Base-by-base conservation (phyloP, 2,888 invertebrate species). In the Adela reaumurella region DNA sequence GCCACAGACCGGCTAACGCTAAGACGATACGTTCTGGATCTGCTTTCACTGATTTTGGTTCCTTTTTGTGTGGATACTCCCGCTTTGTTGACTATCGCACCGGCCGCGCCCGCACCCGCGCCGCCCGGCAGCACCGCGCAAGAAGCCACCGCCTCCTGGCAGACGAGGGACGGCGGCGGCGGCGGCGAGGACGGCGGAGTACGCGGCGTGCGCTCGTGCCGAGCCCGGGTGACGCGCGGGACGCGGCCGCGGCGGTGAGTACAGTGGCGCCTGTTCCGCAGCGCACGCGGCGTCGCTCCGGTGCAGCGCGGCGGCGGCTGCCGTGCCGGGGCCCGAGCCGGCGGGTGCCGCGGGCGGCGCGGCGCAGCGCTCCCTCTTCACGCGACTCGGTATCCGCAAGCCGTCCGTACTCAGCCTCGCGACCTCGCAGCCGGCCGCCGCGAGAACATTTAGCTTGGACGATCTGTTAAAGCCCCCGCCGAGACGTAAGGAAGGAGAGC, bases 331-430 rank as follows among this genome's bases (percentile, higher is more conserved):
- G 17, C 55, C 50, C 42, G 64, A 57, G 55, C 60, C 66, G 57
- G 67, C 72, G 59, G 67, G 69, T 56, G 63, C 68, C 54, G 65
- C 69, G 49, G 67, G 69, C 47, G 71, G 68, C 70, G 65, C 80
- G 81, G 62, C 82, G 81, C 68, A 65, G 61, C 84, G 88, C 62
- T 87, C 89, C 62, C 84, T 90, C 68, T 86, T 91, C 73, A 87
- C 88, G 78, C 87, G 89, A 80, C 85, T 90, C 81, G 89, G 90
- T 85, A 89, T 90, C 81, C 87, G 90, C 83, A 91, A 90, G 86
- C 89, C 90, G 78, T 90, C 90, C 73, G 85, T 90, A 80, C 83
- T 90, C 78, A 89, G 89, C 81, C 85, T 89, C 78, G 85, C 88
- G 84, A 82, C 85, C 77, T 72, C 65, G 35, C 81, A 83, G 80